A percentile compares a stretch with the other conserved stretches of the same genome.
Conservation (phyloP, 2,888 invertebrate species). For the Pterostichus niger region DNA sequence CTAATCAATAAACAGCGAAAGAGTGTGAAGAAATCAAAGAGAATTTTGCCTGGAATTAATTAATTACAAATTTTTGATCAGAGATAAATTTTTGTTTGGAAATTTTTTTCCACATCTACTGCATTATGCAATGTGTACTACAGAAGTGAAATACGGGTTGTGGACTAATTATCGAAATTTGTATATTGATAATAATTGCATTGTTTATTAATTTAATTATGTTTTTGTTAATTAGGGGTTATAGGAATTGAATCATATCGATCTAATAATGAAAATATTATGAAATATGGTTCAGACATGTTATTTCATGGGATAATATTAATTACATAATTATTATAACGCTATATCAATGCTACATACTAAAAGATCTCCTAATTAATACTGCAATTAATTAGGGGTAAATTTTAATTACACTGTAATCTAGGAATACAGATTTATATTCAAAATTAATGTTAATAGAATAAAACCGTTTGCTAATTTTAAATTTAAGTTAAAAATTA, state of each 20-base stretch:
- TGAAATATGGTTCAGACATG: neutral
- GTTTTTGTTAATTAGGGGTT: slow-evolving; percentile 2
- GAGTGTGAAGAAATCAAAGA: slow-evolving; percentile 8
- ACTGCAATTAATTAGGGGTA: neutral
- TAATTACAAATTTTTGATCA: slow-evolving; percentile 23
- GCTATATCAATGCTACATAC: neutral
- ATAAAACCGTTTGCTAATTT: too few relatives aligned
- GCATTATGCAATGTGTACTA: neutral
- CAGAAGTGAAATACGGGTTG: slow-evolving; percentile 9
- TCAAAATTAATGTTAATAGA: too few relatives aligned
- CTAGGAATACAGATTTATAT: neutral
- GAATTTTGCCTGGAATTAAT: slow-evolving; percentile 1
- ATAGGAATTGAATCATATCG: neutral
- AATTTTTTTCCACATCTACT: neutral
- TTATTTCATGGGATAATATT: slow-evolving; percentile 4
- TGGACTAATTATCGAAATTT: neutral
- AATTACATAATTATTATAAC: slow-evolving; percentile 28
- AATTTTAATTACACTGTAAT: neutral
- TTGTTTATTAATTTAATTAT: slow-evolving; percentile 29
- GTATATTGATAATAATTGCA: slow-evolving; percentile 11
- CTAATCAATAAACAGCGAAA: slow-evolving; percentile 17
- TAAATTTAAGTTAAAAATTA: too few relatives aligned
- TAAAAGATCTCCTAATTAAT: slow-evolving; percentile 15
- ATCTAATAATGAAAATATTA: neutral
- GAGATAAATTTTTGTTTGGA: neutral